Base-by-base conservation (phyloP, 2,888 invertebrate genomes). In the Chymomyza caudatula region DNA sequence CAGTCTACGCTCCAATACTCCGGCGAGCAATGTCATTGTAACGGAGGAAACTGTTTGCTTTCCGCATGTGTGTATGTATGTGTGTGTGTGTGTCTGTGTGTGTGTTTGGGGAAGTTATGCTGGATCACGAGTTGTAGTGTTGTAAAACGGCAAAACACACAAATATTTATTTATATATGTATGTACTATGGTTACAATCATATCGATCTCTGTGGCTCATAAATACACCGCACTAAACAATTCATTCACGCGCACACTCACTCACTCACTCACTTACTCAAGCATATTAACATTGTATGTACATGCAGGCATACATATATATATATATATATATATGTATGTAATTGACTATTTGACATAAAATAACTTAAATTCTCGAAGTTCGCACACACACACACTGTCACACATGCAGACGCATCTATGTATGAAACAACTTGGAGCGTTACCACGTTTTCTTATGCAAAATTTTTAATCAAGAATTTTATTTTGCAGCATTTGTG, bases 11-110 rank as follows among this genome's bases (percentile, higher is more conserved):
- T 66, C 67, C 69, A 73, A 71, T 74, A 77, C 80, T 47, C 47
- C 19, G 77, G 73, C 70, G 77, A 58, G 65, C 77, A 80, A 75
- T 78, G 78, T 75, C 78, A 78, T 71, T 77, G 78, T 78, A 78
- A 77, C 78, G 74, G 72, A 73, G 72, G 81, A 84, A 86, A 74
- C 85, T 71, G 19, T 51, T 20, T 51, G 73, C 71, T 82, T 69
- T 73, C 67, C 63, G 60, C 56, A 53, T 67, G 55, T 63, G 51
- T 15, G 42, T 51, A 64, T 71, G 11, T 65, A 54, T 53, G 23
- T 63, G 20, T 66, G 17, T 52, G 55, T 69, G 69, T 63, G 49
- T 13, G 20, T 23, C 17, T 55, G 17, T 29, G 49, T 11, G 20
- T 19, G 25, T 8, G 29, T n/a, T n/a, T n/a, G 29, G 29, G 29